Evolutionary conservation across 2,888 invertebrate genomes (phyloP), one percentile per base, ranked within the genome.

Genomic region (Drosophila tripunctata): DNA sequence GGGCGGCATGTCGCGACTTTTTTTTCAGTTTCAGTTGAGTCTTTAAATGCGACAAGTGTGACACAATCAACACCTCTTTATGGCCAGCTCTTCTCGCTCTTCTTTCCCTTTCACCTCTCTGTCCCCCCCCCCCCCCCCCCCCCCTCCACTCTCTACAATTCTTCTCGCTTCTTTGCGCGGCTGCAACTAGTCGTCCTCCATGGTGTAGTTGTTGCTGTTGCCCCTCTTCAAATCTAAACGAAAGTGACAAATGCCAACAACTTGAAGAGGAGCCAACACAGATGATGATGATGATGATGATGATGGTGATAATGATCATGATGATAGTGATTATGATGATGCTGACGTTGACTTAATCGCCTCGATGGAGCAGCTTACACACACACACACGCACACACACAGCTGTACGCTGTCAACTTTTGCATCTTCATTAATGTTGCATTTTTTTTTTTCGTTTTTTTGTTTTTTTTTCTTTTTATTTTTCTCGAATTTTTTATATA

Each of bases 61-160:
- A 87, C 84, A 80, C 79, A 73, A 76, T 88, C 88, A 89, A 89
- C 89, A 88, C 87, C 88, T 87, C 85, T 83, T 68, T 58, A 66
- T 64, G 74, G 51, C 30, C 55, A 60, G 24, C 19, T 17, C 24
- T 5, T 10, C 15, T 15, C 19, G n/a, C 27, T 4, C 17, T 5
- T 3, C 12, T 21, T 4, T 38, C 17, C 27, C 43, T 24, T 21
- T n/a, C n/a, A n/a, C n/a, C n/a, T 12, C 22, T 6, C 17, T 35
- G 7, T 15, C 35, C 8, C 31, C 8, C 19, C 47, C 6, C 4
- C 12, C 1, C n/a, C 4, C 19, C 12, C 2, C 33, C 8, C 6
- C 19, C 33, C 5, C 14, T 31, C 7, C 17, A 4, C 17, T 7
- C 17, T 27, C 10, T 7, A 1, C 4, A 2, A 31, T 35, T 14